Percentiles rank a stretch among this genome's conserved stretches.
Evolutionary conservation across 2,888 invertebrate genomes (phyloP).

Genomic region (Erebia palarica): DNA sequence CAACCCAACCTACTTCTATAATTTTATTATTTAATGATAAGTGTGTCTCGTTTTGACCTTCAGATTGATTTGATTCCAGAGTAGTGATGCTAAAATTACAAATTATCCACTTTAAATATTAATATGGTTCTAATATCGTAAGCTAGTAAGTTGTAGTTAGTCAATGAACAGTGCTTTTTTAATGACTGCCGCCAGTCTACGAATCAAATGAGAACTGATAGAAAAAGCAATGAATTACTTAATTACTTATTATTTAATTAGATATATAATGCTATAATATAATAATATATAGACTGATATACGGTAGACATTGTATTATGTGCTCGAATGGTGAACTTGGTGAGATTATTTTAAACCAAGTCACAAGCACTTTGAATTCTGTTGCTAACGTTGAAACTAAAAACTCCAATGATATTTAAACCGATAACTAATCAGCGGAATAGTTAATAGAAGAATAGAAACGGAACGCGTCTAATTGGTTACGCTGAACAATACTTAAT

Average conservation of each 20-base stretch:
- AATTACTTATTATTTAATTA: too few species aligned
- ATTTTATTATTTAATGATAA: too few species aligned
- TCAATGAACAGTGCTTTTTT: not conserved
- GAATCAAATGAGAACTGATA: not conserved
- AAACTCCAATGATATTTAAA: not conserved
- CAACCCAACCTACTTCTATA: too few species aligned
- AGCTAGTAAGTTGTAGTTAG: not conserved
- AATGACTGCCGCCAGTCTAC: not conserved
- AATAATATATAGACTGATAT: too few species aligned
- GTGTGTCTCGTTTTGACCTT: slow-evolving; percentile 7
- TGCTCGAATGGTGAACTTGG: not conserved
- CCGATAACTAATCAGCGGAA: slow-evolving; percentile 5
- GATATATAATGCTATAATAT: too few species aligned
- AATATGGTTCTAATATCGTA: not conserved
- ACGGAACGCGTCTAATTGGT: slow-evolving; percentile 18
- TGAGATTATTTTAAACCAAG: not conserved
- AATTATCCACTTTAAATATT: slow-evolving; percentile 10
- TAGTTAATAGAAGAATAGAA: slow-evolving; percentile 20
- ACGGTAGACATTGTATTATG: too few species aligned
- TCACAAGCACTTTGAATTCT: not conserved
- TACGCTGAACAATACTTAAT: slow-evolving; percentile 24
- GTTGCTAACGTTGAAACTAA: not conserved
- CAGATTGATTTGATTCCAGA: not conserved
- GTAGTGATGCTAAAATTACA: not conserved
- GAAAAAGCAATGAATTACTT: not conserved